Base-by-base conservation (phyloP, 2,797 vertebrate species). In the Silurus lanzhouensis region DNA sequence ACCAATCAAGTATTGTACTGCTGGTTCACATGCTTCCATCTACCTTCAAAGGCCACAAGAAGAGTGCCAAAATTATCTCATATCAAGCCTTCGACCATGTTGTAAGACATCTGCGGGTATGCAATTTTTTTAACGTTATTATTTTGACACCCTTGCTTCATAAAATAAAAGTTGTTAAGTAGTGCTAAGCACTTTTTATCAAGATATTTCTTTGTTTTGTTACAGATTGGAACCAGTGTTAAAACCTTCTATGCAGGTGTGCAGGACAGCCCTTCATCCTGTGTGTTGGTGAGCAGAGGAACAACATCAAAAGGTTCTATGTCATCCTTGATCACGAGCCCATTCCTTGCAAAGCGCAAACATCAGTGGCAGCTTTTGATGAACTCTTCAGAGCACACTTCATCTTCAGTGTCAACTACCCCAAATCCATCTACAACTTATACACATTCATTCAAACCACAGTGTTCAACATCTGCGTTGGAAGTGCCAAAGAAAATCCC, bases 321-420 rank as follows among this genome's bases (percentile, higher is more conserved):
- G 76, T 89, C 27, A 57, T 87, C 22, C 48, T 84, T 2, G 89
- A 87, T 0, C 60, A 63, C 0, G 20, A 60, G 58, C 4, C 58
- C 3, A 19, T 60, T 1, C 58, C 17, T 17, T 20, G 17, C 58
- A n/a, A 63, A 22, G 20, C 60, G 6, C 60, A 61, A 20, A 88
- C 86, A 74, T 63, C 74, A 3, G 71, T 84, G 22, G 88, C 88
- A 70, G 89, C 86, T 38, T 88, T 78, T 86, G 80, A 91, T 84
- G 85, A 14, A 61, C 46, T 89, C 0, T 86, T 88, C n/a, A 87
- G 84, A n/a, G 57, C 71, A 13, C 86, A 87, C 78, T 63, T 14
- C n/a, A 17, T 86, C 20, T 80, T 83, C 48, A 57, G 74, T 60
- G 5, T 80, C 25, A 80, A 44, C 55, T 80, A 75, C 20, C 27